Evolutionary conservation across 2,113 vertebrate genomes (phyloP).

Genomic region (Oncorhynchus nerka): DNA sequence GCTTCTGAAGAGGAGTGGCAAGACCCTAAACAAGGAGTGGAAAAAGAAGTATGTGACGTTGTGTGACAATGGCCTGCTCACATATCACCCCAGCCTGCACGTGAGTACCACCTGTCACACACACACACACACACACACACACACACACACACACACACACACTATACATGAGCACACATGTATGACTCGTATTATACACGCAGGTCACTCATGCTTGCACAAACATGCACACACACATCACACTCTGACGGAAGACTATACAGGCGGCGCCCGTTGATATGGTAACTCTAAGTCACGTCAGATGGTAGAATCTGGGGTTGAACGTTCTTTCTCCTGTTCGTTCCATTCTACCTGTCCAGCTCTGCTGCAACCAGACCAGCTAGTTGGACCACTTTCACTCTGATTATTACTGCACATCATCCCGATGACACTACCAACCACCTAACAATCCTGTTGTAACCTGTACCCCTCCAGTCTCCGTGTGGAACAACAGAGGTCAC

Average conservation of each 20-base stretch:
- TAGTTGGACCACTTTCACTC: neutral
- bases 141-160: conserved; percentile 2
- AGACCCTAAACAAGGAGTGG: conserved; percentile 96
- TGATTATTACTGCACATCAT: neutral
- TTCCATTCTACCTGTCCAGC: neutral
- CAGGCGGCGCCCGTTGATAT: neutral
- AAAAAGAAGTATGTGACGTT: conserved; percentile 98
- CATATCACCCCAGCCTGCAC: conserved; percentile 95
- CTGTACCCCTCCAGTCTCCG: too few species aligned
- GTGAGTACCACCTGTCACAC: conserved; percentile 70
- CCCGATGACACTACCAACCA: neutral
- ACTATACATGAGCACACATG: conserved; percentile 19
- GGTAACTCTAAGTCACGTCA: neutral
- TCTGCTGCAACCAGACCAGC: neutral
- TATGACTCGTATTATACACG: too few species aligned
- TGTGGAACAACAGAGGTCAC: neutral
- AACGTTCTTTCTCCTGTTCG: neutral
- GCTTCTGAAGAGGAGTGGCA: conserved; percentile 93
- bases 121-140: neutral
- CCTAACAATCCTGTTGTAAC: too few species aligned
- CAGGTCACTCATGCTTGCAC: too few species aligned
- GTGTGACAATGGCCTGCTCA: conserved; percentile 92
- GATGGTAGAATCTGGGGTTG: neutral
- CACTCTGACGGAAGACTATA: neutral
- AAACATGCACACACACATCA: conserved; percentile 9